Percentiles rank a stretch among this genome's conserved stretches.
These are phyloP conservation scores for Paracyprichromis sp. DNA, from an alignment of 2,113 vertebrate species.

Conservation along the genomic window DNA sequence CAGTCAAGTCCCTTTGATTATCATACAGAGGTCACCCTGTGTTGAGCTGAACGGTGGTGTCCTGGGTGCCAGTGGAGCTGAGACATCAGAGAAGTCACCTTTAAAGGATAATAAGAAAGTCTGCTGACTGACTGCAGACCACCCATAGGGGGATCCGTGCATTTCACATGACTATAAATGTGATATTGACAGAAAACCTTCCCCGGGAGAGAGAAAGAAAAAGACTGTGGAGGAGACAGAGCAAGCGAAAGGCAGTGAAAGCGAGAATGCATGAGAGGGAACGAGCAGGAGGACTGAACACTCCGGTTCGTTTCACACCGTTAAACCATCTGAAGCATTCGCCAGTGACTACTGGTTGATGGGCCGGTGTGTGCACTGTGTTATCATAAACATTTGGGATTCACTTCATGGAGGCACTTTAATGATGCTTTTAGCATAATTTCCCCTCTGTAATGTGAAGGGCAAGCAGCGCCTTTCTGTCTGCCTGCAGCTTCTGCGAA, in stretches of 20 bases:
- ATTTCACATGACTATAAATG: slow-evolving; percentile 63
- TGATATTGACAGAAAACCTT: slow-evolving; percentile 55
- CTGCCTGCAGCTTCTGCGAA: slow-evolving; percentile 7
- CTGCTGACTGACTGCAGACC: slow-evolving; percentile 55
- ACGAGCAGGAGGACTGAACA: neutral
- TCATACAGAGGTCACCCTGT: slow-evolving; percentile 36
- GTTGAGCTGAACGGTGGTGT: slow-evolving; percentile 21
- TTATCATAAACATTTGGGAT: slow-evolving; percentile 58
- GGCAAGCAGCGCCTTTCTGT: slow-evolving; percentile 32
- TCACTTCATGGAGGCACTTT: slow-evolving; percentile 54
- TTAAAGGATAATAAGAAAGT: slow-evolving; percentile 57
- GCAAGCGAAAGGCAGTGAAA: neutral
- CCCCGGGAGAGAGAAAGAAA: slow-evolving; percentile 23
- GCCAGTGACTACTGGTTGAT: slow-evolving; percentile 35
- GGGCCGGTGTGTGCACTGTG: slow-evolving; percentile 3
- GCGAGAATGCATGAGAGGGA: slow-evolving; percentile 15
- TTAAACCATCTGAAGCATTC: slow-evolving; percentile 31
- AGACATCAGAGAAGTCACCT: slow-evolving; percentile 61
- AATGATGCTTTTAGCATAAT: slow-evolving; percentile 60
- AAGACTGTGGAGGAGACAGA: neutral
- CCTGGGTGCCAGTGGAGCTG: neutral
- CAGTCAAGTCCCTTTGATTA: slow-evolving; percentile 52
- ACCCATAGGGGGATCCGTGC: slow-evolving; percentile 29
- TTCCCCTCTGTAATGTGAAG: slow-evolving; percentile 44
- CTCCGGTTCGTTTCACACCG: neutral